phyloP scores from a whole-genome alignment of 2,113 vertebrate genomes.

The Herpetotheres cachinnans region DNA sequence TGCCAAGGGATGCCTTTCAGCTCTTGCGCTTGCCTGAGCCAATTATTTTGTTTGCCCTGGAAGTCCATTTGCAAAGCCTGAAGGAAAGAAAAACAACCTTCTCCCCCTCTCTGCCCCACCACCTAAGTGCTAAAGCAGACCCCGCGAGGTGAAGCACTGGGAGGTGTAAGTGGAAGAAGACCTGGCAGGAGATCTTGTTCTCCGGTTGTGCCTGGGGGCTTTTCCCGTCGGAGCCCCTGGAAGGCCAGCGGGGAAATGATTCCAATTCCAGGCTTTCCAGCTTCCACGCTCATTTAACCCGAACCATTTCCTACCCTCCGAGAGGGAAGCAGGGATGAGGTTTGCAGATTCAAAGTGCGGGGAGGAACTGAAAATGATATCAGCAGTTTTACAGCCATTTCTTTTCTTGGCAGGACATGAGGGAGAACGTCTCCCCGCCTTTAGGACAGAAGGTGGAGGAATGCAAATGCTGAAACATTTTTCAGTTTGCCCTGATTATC shows the following conservation, averaged over 20 bases:
- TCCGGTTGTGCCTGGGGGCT: constrained; percentile 1
- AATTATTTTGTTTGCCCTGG: neutral
- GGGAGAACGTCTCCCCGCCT: neutral
- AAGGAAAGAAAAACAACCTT: neutral
- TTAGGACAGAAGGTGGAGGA: neutral
- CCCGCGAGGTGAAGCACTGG: neutral
- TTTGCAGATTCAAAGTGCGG: constrained; percentile 64
- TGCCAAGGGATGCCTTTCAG: neutral
- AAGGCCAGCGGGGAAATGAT: constrained; percentile 1
- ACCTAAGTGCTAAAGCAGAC: constrained; percentile 52
- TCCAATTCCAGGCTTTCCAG: constrained; percentile 52
- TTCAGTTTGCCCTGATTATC: neutral
- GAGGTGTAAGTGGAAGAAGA: constrained; percentile 5
- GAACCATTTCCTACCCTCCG: constrained; percentile 67
- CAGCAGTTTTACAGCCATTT: constrained; percentile 1
- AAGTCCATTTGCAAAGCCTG: neutral
- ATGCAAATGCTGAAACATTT: neutral
- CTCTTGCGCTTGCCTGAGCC: neutral
- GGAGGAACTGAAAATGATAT: constrained; percentile 42
- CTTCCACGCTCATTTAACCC: constrained; percentile 72
- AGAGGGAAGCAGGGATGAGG: constrained; percentile 68
- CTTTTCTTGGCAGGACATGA: constrained; percentile 56
- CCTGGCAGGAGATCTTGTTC: neutral
- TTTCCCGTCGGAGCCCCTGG: neutral
- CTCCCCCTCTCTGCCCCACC: neutral